These are phyloP conservation scores for Gymnogyps californianus DNA, from an alignment of 2,113 vertebrate species.

Conservation along the genomic window DNA sequence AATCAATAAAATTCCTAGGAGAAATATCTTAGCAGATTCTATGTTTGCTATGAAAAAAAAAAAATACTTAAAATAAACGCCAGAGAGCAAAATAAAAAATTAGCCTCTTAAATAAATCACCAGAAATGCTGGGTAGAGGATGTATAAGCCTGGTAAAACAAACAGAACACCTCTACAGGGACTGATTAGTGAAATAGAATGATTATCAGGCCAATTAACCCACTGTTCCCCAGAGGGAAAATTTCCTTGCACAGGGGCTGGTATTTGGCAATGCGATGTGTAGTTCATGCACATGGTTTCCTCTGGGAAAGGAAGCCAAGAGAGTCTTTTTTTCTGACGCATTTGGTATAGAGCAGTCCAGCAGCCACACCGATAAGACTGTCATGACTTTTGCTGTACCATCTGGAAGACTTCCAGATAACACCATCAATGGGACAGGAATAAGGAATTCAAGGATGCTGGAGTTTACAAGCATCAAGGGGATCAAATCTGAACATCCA, in stretches of 20 bases:
- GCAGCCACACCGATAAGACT: background rate
- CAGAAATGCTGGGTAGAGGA: background rate
- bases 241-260: background rate
- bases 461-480: background rate
- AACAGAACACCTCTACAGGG: conserved; percentile 48
- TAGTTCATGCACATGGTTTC: background rate
- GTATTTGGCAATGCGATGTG: background rate
- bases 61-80: background rate
- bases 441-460: background rate
- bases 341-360: background rate
- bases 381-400: background rate
- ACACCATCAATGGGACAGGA: background rate
- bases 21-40: background rate
- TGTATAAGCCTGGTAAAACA: background rate
- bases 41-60: background rate
- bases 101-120: conserved; percentile 23
- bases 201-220: conserved; percentile 58
- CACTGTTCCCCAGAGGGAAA: conserved; percentile 1
- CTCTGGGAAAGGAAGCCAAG: background rate
- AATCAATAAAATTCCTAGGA: conserved; percentile 26
- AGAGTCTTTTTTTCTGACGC: background rate
- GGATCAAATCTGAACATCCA: background rate
- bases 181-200: conserved; percentile 41
- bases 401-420: background rate
- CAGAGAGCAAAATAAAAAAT: conserved; percentile 24